Base-by-base conservation (phyloP, 2,797 vertebrate genomes). In the Notoglanidium macrostoma region DNA sequence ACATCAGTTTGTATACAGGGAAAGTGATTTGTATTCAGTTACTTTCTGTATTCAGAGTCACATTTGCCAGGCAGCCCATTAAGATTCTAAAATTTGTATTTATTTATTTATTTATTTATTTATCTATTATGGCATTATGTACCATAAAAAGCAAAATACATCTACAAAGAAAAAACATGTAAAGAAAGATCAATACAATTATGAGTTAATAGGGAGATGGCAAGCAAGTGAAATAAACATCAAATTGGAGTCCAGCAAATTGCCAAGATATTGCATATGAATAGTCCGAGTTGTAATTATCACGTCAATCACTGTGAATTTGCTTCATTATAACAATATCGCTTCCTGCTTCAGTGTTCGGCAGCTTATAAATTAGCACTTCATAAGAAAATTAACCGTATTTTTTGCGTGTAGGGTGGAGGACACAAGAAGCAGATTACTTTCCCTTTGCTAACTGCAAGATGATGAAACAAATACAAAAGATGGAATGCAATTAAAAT, bases 281-380 rank as follows among this genome's bases (percentile, higher is more conserved):
- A 82, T 19, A 29, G 23, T 11, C 0, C 1, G 19, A 80, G 21
- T 12, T 63, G 2, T 46, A 81, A 81, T 81, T 23, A 29, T 49
- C 40, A 17, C 49, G 40, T 21, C 59, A 82, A 19, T 82, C 79
- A 65, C 40, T 10, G 14, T 49, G n/a, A 29, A 82, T 63, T 10
- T 15, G 79, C 23, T 81, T 82, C 17, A n/a, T 82, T 82, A 65
- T 65, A 82, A 49, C 40, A 29, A 49, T n/a, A 49, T 67, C 8
- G 6, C 17, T 29, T 82, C 40, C 44, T 32, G 40, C 7, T n/a
- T 65, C 9, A 12, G 67, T 67, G 51, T 51, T 32, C 21, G 12
- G 0, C 5, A 21, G 35, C 23, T 26, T 26, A 80, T 40, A 44
- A 81, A 44, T 63, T 63, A 44, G 23, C 12, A 81, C 1, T 46